Evolutionary conservation across 1,140 invertebrate genomes (phyloP).

Genomic region (Dinothrombium tinctorium): DNA sequence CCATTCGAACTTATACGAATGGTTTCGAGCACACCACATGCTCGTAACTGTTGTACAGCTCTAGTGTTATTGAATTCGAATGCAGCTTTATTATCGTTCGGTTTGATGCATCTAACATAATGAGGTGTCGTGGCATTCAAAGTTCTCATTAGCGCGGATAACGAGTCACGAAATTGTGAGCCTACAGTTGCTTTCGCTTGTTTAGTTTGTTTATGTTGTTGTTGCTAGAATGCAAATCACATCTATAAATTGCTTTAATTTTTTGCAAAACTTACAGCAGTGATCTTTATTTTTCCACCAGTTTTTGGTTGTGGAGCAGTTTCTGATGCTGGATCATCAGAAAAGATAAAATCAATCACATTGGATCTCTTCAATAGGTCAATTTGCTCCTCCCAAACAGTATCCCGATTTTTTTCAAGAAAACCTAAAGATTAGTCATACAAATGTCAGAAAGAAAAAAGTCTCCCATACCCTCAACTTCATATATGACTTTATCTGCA

Average conservation of each 20-base stretch:
- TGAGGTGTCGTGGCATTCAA: slow-evolving; percentile 88
- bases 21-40: slow-evolving; percentile 92
- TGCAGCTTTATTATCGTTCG: slow-evolving; percentile 74
- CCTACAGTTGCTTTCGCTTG: slow-evolving; percentile 34
- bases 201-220: slow-evolving; percentile 18
- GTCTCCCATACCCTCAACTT: slow-evolving; percentile 27
- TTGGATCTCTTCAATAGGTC: slow-evolving; percentile 25
- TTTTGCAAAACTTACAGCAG: slow-evolving; percentile 11
- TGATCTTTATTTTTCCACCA: slow-evolving; percentile 9
- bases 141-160: slow-evolving; percentile 71
- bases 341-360: slow-evolving; percentile 6
- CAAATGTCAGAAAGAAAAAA: too few species aligned
- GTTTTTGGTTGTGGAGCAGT: slow-evolving; percentile 1
- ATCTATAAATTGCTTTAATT: background rate
- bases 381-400: slow-evolving; percentile 81
- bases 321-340: background rate
- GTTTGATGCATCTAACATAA: slow-evolving; percentile 96
- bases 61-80: slow-evolving; percentile 70
- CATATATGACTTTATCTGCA: slow-evolving; percentile 79
- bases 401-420: slow-evolving; percentile 90
- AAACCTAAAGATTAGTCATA: slow-evolving; percentile 54
- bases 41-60: slow-evolving; percentile 78
- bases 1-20: slow-evolving; percentile 92
- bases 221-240: slow-evolving; percentile 4
- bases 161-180: slow-evolving; percentile 68